phyloP scores from a whole-genome alignment of 2,888 invertebrate genomes.

The Miltochrista miniata region DNA sequence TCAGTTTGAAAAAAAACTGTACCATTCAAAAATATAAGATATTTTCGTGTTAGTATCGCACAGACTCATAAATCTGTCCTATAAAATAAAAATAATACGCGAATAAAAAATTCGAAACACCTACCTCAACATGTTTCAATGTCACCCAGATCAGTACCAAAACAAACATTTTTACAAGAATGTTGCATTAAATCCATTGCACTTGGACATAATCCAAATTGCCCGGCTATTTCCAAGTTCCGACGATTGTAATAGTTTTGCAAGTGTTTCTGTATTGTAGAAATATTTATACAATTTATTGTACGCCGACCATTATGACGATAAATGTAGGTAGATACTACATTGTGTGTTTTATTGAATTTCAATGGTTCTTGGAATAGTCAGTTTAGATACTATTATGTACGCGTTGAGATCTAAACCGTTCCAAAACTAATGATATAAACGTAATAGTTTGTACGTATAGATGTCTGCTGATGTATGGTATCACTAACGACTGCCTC shows the following conservation, averaged over 20 bases:
- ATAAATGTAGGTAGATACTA: slow-evolving; percentile 3
- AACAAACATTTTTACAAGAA: neutral
- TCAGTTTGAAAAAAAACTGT: too few relatives aligned
- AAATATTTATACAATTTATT: slow-evolving; percentile 22
- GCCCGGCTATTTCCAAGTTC: slow-evolving; percentile 35
- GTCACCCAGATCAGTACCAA: neutral
- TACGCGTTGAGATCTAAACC: too few relatives aligned
- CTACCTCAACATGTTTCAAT: slow-evolving; percentile 4
- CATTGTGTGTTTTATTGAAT: too few relatives aligned
- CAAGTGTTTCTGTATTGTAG: slow-evolving; percentile 15
- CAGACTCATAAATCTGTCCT: neutral
- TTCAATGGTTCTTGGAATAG: neutral
- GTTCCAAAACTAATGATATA: too few relatives aligned
- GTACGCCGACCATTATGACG: neutral
- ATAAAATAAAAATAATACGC: too few relatives aligned
- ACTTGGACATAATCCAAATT: slow-evolving; percentile 49
- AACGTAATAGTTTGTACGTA: too few relatives aligned
- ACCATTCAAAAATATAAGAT: too few relatives aligned
- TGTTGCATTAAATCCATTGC: slow-evolving; percentile 37
- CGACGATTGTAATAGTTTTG: slow-evolving; percentile 23
- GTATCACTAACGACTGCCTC: too few relatives aligned
- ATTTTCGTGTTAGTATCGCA: neutral
- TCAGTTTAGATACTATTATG: neutral
- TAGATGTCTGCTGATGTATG: too few relatives aligned
- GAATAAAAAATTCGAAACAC: neutral